Base-by-base conservation (phyloP, 1,140 invertebrate genomes). In the Trachymyrmex septentrionalis region DNA sequence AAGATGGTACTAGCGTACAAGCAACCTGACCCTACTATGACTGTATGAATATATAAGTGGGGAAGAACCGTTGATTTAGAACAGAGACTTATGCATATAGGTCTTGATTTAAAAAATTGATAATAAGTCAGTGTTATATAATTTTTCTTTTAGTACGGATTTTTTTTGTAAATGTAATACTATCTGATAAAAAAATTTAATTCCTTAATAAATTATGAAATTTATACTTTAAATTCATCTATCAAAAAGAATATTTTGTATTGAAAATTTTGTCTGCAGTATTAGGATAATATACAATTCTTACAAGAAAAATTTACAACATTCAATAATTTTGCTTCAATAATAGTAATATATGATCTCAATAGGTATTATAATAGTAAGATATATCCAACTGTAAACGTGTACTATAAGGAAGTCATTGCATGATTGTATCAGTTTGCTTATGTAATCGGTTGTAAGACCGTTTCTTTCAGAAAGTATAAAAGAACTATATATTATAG, bases 1-100 rank as follows among this genome's bases (percentile, higher is more conserved):
- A 93, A 94, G 93, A 95, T 93, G 92, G 76, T 94, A 94, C 93
- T 93, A 93, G 90, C 92, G 84, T 94, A 95, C 92, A 95, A 95
- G 94, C 94, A 93, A 94, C 92, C 92, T 94, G 93, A 94, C 78
- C 91, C 92, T 94, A 95, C 88, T 90, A 90, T 89, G 84, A 92
- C 48, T 81, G 75, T 86, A 87, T 91, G 82, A 92, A 90, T 77
- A 90, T 76, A 77, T 14, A 69, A 87, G 81, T 90, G 72, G 66
- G 75, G 59, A 88, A 90, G 48, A 90, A 85, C 85, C 85, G 67
- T 84, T 87, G 34, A 85, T 85, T 86, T 88, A 69, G 59, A 90
- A 63, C 81, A 87, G 76, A 87, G 72, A 86, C 16, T 87, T 90
- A 48, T 50, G 21, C 5, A 0, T 38, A 44, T 59, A 84, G 38